phyloP scores from a whole-genome alignment of 2,113 vertebrate genomes.

The Machaerirhynchus nigripectus region DNA sequence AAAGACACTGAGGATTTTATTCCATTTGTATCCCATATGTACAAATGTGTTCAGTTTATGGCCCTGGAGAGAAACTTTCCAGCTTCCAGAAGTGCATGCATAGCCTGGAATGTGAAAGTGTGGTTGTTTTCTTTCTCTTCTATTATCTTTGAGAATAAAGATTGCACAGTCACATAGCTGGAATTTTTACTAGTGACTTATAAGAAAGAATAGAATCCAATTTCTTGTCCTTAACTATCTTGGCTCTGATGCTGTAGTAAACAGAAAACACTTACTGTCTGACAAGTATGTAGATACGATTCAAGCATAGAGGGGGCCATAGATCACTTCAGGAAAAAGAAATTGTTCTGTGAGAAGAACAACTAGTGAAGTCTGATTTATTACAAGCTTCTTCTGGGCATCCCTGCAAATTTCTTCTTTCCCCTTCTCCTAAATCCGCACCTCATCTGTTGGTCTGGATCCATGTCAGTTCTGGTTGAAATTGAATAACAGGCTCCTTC shows the following conservation, averaged over 20 bases:
- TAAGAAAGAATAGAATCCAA: constrained; percentile 25
- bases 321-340: neutral
- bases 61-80: neutral
- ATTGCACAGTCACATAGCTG: constrained; percentile 25
- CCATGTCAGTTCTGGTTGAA: neutral
- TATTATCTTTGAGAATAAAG: constrained; percentile 31
- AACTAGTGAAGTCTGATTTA: neutral
- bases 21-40: constrained; percentile 3
- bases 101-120: constrained; percentile 30
- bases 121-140: constrained; percentile 18
- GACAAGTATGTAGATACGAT: neutral
- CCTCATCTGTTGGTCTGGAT: neutral
- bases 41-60: neutral
- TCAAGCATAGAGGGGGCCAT: neutral
- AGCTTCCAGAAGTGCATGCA: constrained; percentile 26
- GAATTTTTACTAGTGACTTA: constrained; percentile 45
- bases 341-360: neutral
- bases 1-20: neutral
- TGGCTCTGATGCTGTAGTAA: constrained; percentile 10
- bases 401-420: neutral
- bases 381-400: neutral
- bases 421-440: neutral
- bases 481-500: neutral
- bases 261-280: constrained; percentile 36
- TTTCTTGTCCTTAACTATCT: constrained; percentile 42